phyloP scores from a whole-genome alignment of 35 echinoderm and acorn worm species.

The Heliocidaris erythrogramma region DNA sequence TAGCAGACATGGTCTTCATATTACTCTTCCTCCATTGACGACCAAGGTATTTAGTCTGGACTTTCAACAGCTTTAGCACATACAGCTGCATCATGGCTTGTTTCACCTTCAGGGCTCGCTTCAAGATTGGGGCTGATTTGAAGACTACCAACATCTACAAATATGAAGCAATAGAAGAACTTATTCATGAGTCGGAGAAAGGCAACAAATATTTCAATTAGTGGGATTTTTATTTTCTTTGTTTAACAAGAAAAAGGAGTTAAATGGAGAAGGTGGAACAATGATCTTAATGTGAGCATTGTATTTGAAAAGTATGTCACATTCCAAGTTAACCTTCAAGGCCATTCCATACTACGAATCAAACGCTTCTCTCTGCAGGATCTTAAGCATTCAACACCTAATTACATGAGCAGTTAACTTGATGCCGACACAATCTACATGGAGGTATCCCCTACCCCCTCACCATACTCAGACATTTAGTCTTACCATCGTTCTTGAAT shows the following conservation, averaged over 20 bases:
- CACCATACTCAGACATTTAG: neutral
- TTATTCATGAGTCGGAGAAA: neutral
- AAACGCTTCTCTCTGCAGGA: too few species aligned
- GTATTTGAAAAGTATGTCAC: neutral
- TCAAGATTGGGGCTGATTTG: constrained; percentile 97
- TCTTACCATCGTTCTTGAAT: constrained; percentile 97
- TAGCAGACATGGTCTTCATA: constrained; percentile 99
- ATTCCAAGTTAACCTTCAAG: too few species aligned
- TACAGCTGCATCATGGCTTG: constrained; percentile 97
- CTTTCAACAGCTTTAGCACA: constrained; percentile 88
- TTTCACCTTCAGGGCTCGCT: constrained; percentile 95
- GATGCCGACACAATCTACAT: neutral
- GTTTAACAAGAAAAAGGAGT: neutral
- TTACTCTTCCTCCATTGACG: constrained; percentile 98
- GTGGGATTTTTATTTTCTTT: neutral
- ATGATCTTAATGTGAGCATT: neutral
- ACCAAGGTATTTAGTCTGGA: constrained; percentile 96
- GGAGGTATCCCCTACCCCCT: too few species aligned
- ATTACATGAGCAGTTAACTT: neutral
- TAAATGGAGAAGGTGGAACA: neutral
- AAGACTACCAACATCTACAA: constrained; percentile 96
- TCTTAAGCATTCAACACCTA: too few species aligned
- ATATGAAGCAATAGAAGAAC: neutral
- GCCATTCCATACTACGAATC: too few species aligned
- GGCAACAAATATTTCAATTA: neutral